Evolutionary conservation across 1,140 invertebrate species (phyloP).

Genomic region (Grapholita molesta): DNA sequence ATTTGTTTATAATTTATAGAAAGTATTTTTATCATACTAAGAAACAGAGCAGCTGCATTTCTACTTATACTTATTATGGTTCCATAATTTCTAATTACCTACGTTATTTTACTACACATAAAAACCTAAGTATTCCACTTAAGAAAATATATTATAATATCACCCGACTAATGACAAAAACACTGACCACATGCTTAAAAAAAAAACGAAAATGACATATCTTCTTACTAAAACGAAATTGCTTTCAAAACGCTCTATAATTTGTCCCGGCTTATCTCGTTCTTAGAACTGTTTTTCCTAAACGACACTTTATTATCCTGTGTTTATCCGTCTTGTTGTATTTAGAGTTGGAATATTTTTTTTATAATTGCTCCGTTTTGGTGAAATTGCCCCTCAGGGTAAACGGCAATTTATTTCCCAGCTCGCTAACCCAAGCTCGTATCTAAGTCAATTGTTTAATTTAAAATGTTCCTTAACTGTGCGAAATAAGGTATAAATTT

Average conservation of each 20-base stretch:
- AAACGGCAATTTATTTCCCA: slow-evolving; percentile 43
- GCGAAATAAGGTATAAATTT: not conserved
- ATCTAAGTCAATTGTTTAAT: not conserved
- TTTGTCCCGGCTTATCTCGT: slow-evolving; percentile 34
- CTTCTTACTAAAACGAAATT: slow-evolving; percentile 26
- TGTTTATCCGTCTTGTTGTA: slow-evolving; percentile 63
- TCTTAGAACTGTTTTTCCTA: slow-evolving; percentile 62
- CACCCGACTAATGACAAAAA: slow-evolving; percentile 11
- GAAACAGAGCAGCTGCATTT: not conserved
- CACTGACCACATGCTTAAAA: not conserved
- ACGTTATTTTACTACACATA: no score
- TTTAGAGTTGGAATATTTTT: slow-evolving; percentile 54
- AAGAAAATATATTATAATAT: not conserved
- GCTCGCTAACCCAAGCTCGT: not conserved
- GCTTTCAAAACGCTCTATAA: slow-evolving; percentile 42
- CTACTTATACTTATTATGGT: not conserved
- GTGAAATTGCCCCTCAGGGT: slow-evolving; percentile 55
- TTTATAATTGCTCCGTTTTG: slow-evolving; percentile 43
- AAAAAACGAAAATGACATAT: not conserved
- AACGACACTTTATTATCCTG: slow-evolving; percentile 74
- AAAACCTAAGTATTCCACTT: no score
- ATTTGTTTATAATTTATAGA: not conserved
- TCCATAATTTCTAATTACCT: no score
- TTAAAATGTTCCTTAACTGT: not conserved
- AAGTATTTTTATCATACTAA: not conserved